Percentiles rank a stretch among this genome's conserved stretches.
These are phyloP conservation scores for Poecilia picta DNA, from an alignment of 2,797 vertebrate species.

Conservation along the genomic window DNA sequence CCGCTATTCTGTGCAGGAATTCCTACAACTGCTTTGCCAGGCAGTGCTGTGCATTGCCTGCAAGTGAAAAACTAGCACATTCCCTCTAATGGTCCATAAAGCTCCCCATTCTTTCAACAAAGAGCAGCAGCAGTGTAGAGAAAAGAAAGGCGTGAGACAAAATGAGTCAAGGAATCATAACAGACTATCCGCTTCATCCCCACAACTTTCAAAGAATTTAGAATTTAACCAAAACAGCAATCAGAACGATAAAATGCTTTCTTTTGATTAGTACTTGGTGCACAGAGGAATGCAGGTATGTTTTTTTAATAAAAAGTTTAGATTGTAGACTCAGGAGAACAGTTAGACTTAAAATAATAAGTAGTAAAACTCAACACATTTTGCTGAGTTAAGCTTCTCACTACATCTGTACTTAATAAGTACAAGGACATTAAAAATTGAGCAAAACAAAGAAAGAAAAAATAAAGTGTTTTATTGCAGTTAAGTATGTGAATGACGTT, in stretches of 20 bases:
- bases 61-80: slow-evolving; percentile 50
- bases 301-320: slow-evolving; percentile 10
- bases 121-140: slow-evolving; percentile 43
- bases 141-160: slow-evolving; percentile 38
- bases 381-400: neutral
- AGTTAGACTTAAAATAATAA: neutral
- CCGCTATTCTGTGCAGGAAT: slow-evolving; percentile 36
- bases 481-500: neutral
- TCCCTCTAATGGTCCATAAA: slow-evolving; percentile 38
- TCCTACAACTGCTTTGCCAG: slow-evolving; percentile 51
- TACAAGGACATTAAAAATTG: neutral
- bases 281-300: slow-evolving; percentile 13
- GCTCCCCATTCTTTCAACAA: slow-evolving; percentile 45
- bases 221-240: slow-evolving; percentile 44
- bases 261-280: slow-evolving; percentile 8
- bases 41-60: slow-evolving; percentile 33
- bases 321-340: neutral
- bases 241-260: slow-evolving; percentile 25
- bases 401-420: neutral
- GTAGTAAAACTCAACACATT: neutral
- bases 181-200: slow-evolving; percentile 34
- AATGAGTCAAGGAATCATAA: slow-evolving; percentile 22
- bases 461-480: neutral
- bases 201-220: slow-evolving; percentile 19
- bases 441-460: neutral